Evolutionary conservation across 1,140 invertebrate species (phyloP).

Genomic region (Rhizoglyphus robini): DNA sequence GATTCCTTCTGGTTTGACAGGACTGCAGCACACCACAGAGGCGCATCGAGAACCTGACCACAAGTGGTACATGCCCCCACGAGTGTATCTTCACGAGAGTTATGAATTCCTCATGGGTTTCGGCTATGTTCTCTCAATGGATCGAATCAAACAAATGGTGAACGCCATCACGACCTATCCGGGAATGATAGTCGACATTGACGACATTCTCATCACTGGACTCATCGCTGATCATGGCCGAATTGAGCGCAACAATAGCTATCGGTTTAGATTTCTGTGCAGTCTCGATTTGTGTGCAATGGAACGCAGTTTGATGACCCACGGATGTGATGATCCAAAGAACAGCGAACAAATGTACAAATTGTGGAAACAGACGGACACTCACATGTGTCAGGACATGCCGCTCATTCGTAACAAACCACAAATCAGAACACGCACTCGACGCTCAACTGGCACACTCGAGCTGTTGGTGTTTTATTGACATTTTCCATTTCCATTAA

Average conservation of each 20-base stretch:
- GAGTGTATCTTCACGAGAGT: slow-evolving; percentile 43
- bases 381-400: too few species aligned
- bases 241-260: not conserved
- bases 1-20: slow-evolving; percentile 45
- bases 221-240: not conserved
- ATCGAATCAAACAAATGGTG: not conserved
- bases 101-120: not conserved
- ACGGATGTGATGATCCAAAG: not conserved
- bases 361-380: not conserved
- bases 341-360: not conserved
- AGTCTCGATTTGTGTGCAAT: not conserved
- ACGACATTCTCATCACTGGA: not conserved
- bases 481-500: too few species aligned
- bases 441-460: too few species aligned
- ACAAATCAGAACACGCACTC: too few species aligned
- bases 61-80: slow-evolving; percentile 64
- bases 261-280: not conserved
- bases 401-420: too few species aligned
- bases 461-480: too few species aligned
- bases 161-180: not conserved
- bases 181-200: not conserved
- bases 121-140: not conserved
- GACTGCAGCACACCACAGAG: slow-evolving; percentile 63
- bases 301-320: not conserved
- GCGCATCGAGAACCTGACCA: slow-evolving; percentile 60